Percentiles rank a stretch among this genome's conserved stretches.
Conservation (phyloP, 2,888 invertebrate genomes). For the Phalera bucephala region DNA sequence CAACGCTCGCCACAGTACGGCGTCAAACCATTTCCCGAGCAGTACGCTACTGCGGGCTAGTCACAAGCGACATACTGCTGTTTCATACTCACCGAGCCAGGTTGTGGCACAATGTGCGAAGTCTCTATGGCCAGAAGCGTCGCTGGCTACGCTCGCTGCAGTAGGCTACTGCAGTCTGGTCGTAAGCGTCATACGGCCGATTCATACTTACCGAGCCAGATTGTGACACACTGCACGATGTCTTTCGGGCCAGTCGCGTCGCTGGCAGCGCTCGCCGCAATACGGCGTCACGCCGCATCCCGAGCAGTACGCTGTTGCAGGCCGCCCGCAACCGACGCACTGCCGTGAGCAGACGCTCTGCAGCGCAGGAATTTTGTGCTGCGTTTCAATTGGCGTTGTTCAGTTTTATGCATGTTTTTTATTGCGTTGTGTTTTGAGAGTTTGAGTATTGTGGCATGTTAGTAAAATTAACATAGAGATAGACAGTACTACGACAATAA, state of each 20-base stretch:
- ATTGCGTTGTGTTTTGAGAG: conserved; percentile 2
- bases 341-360: conserved; percentile 40
- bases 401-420: conserved; percentile 10
- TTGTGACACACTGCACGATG: conserved; percentile 63
- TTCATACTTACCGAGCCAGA: conserved; percentile 49
- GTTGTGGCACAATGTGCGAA: no score
- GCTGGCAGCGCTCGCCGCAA: conserved; percentile 59
- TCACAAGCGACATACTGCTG: no score
- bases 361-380: conserved; percentile 61
- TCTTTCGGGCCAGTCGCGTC: conserved; percentile 53
- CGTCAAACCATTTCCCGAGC: conserved; percentile 58
- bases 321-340: conserved; percentile 56
- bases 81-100: no score
- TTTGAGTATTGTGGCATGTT: not conserved
- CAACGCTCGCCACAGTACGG: conserved; percentile 63
- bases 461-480: no score
- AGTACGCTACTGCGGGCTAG: no score
- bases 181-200: no score
- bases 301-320: conserved; percentile 52
- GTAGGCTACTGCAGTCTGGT: conserved; percentile 32
- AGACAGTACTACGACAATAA: no score
- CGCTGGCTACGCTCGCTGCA: not conserved
- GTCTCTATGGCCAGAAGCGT: conserved; percentile 27
- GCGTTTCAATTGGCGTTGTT: conserved; percentile 23
- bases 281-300: conserved; percentile 65